Percentiles rank a stretch among this genome's conserved stretches.
Evolutionary conservation across 2,888 invertebrate genomes (phyloP).

Genomic region (Caenorhabditis sp.): DNA sequence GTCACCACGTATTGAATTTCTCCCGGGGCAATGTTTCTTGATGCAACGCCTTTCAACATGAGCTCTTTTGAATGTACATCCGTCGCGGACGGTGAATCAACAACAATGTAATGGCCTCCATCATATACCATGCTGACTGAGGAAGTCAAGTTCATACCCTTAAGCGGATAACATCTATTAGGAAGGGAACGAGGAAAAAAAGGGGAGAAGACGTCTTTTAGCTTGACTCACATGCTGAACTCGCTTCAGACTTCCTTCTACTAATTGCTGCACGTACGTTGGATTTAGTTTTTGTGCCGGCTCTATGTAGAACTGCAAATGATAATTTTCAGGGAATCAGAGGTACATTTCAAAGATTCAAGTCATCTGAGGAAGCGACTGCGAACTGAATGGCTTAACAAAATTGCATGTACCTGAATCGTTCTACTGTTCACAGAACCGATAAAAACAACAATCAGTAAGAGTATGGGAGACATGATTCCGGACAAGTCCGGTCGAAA

Average conservation of each 20-base stretch:
- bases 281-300: conserved; percentile 62
- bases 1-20: conserved; percentile 72
- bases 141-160: conserved; percentile 65
- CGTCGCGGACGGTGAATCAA: conserved; percentile 75
- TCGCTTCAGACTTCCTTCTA: conserved; percentile 62
- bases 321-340: conserved; percentile 16
- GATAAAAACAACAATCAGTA: conserved; percentile 6
- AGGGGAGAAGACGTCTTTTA: too few species aligned
- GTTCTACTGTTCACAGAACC: conserved; percentile 45
- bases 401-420: conserved; percentile 40
- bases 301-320: conserved; percentile 66
- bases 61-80: conserved; percentile 70
- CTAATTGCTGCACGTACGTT: conserved; percentile 68
- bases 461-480: conserved; percentile 20
- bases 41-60: conserved; percentile 68
- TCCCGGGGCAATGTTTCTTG: conserved; percentile 65
- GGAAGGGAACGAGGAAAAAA: background rate
- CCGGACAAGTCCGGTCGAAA: conserved; percentile 51
- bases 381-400: conserved; percentile 11
- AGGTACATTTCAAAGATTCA: conserved; percentile 28
- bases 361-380: conserved; percentile 9
- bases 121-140: conserved; percentile 74
- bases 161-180: conserved; percentile 33
- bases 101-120: conserved; percentile 72
- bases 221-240: conserved; percentile 62